These are phyloP conservation scores for Cybosia mesomella DNA, from an alignment of 2,888 invertebrate species.

Conservation along the genomic window DNA sequence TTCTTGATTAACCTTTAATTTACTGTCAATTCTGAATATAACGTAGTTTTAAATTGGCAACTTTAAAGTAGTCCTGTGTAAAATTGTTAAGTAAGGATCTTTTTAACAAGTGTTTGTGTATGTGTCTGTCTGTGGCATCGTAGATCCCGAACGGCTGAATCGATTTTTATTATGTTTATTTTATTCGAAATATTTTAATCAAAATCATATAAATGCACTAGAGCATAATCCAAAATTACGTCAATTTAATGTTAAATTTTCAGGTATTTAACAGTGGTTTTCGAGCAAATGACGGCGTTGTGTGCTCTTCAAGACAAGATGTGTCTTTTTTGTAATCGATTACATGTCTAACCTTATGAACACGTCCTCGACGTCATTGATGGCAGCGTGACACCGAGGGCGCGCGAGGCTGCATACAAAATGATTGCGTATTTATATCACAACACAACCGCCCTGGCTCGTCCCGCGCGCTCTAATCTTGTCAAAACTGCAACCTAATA, in stretches of 20 bases:
- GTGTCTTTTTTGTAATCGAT: not conserved
- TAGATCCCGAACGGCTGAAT: no score
- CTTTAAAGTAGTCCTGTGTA: not conserved
- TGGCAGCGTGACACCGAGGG: not conserved
- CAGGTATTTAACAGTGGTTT: not conserved
- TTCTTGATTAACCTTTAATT: conserved; percentile 8
- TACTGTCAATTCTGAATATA: not conserved
- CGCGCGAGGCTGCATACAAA: not conserved
- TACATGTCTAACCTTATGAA: not conserved
- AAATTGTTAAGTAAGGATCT: no score
- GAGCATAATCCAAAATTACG: no score
- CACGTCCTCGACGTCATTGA: not conserved
- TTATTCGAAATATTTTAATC: no score
- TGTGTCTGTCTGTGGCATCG: no score
- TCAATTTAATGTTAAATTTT: no score
- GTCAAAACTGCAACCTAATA: not conserved
- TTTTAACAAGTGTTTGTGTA: no score
- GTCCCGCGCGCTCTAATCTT: not conserved
- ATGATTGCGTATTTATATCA: conserved; percentile 1
- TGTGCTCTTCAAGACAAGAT: not conserved
- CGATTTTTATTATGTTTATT: no score
- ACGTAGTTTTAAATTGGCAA: not conserved
- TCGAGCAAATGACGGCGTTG: not conserved
- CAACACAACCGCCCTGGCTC: not conserved
- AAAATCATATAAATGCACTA: no score